Conservation (phyloP, 2,888 invertebrate species). For the Spodoptera picta region DNA sequence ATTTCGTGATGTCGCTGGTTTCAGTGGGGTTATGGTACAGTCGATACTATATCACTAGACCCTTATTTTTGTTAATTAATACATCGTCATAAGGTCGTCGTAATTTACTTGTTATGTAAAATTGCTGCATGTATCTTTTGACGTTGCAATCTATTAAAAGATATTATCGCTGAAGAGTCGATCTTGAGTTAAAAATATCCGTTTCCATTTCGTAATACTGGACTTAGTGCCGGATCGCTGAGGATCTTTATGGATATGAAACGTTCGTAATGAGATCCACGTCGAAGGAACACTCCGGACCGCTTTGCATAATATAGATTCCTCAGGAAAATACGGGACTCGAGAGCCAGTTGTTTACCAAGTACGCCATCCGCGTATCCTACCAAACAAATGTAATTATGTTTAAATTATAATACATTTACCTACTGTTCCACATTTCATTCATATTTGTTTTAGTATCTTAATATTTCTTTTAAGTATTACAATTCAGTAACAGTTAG, state of each 20-base stretch:
- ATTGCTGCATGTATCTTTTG: background rate
- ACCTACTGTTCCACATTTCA: slow-evolving; percentile 13
- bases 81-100: no score
- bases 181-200: slow-evolving; percentile 4
- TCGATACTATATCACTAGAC: no score
- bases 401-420: slow-evolving; percentile 27
- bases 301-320: slow-evolving; percentile 50
- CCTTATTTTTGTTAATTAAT: no score
- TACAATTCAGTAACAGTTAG: no score
- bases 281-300: slow-evolving; percentile 29
- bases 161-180: background rate
- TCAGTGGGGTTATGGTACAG: no score
- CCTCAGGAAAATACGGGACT: slow-evolving; percentile 28
- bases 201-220: slow-evolving; percentile 14
- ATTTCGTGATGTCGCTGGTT: no score
- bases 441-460: slow-evolving; percentile 16
- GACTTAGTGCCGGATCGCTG: slow-evolving; percentile 17
- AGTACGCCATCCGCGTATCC: slow-evolving; percentile 7
- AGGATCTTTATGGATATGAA: slow-evolving; percentile 44
- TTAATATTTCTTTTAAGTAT: no score
- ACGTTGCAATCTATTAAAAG: background rate
- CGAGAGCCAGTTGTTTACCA: slow-evolving; percentile 40
- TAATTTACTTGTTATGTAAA: background rate
- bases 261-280: slow-evolving; percentile 44
- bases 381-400: slow-evolving; percentile 34